phyloP scores from a whole-genome alignment of 2,888 invertebrate species.

The Stenolophus ochropezus region DNA sequence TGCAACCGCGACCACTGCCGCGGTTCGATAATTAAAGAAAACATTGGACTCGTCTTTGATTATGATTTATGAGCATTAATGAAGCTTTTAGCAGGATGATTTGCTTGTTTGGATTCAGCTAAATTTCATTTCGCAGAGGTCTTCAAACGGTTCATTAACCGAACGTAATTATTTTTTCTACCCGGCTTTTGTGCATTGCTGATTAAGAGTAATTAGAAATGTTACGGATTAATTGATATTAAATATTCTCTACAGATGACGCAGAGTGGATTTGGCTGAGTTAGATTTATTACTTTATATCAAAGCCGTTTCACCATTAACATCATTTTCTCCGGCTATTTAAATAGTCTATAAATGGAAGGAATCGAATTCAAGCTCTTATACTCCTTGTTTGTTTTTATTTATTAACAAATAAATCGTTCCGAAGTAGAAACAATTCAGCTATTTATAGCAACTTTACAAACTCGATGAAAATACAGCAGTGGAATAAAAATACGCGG shows the following conservation, averaged over 20 bases:
- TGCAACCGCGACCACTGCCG: not conserved
- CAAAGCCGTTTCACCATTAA: too few relatives aligned
- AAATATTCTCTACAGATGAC: constrained; percentile 7
- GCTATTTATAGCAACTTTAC: too few relatives aligned
- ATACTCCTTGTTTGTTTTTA: too few relatives aligned
- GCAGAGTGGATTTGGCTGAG: not conserved
- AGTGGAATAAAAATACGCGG: not conserved
- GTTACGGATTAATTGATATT: constrained; percentile 20
- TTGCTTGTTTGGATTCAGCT: not conserved
- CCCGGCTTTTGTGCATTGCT: constrained; percentile 13
- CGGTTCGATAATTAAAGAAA: constrained; percentile 14
- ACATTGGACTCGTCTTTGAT: constrained; percentile 5
- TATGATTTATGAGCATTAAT: constrained; percentile 31
- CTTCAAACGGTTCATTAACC: constrained; percentile 1
- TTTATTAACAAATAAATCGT: too few relatives aligned
- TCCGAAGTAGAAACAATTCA: too few relatives aligned
- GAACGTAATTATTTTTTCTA: constrained; percentile 34
- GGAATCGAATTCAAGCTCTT: too few relatives aligned
- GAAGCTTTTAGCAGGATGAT: constrained; percentile 23
- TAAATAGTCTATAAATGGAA: too few relatives aligned
- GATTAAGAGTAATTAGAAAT: constrained; percentile 24
- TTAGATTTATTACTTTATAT: too few relatives aligned
- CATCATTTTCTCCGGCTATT: too few relatives aligned
- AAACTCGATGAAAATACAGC: too few relatives aligned
- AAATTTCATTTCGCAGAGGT: constrained; percentile 9